phyloP scores from a whole-genome alignment of 2,113 vertebrate genomes.

The Oryctolagus cuniculus region mOryCun1.1 NC_091437.1:14083501-14084000 shows the following conservation, averaged over 20 bases:
- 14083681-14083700: constrained; percentile 76
- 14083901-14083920: constrained; percentile 60
- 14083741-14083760: constrained; percentile 67
- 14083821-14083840: constrained; percentile 1
- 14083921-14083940: neutral
- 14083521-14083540: constrained; percentile 63
- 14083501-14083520: constrained; percentile 37
- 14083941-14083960: too few species aligned
- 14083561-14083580: constrained; percentile 76
- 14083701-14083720: constrained; percentile 75
- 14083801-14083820: constrained; percentile 39
- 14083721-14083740: constrained; percentile 71
- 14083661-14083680: constrained; percentile 77
- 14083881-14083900: constrained; percentile 69
- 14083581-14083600: constrained; percentile 75
- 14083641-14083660: constrained; percentile 79
- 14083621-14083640: constrained; percentile 84
- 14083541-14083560: constrained; percentile 70
- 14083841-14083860: constrained; percentile 62
- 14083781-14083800: constrained; percentile 78
- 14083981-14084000: too few species aligned
- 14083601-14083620: constrained; percentile 81
- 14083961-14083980: too few species aligned
- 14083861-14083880: constrained; percentile 43
- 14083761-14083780: constrained; percentile 78